These are phyloP conservation scores for Gymnopithys bicolor DNA, from an alignment of 2,797 vertebrate genomes.

Conservation along the genomic window DNA sequence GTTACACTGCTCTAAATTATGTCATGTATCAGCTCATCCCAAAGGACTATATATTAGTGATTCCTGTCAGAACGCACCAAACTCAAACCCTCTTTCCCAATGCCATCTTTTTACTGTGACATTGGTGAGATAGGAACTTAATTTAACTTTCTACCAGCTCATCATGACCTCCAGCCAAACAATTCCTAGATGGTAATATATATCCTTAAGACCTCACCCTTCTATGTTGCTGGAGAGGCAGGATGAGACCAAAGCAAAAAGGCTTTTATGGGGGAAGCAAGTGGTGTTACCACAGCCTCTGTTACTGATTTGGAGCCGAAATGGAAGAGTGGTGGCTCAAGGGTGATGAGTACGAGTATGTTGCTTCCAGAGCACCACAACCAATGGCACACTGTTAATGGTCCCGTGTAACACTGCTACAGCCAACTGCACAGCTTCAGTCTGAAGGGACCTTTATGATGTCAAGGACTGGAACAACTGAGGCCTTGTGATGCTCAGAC, in stretches of 20 bases:
- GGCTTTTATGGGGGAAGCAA: not conserved
- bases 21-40: not conserved
- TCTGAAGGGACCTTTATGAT: not conserved
- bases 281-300: not conserved
- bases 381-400: accelerated
- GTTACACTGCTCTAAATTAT: not conserved
- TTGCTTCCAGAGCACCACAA: not conserved
- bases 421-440: not conserved
- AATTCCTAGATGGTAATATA: not conserved
- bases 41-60: not conserved
- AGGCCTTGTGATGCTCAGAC: not conserved
- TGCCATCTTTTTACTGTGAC: not conserved
- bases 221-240: not conserved
- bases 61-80: not conserved
- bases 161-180: not conserved
- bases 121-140: not conserved
- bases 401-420: not conserved
- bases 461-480: not conserved
- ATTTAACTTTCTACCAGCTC: not conserved
- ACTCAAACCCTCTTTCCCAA: not conserved
- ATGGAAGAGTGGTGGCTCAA: not conserved
- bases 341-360: not conserved
- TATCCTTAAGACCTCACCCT: not conserved
- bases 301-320: not conserved
- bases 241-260: not conserved